These are phyloP conservation scores for Nansenia antarctica DNA, from an alignment of 2,113 vertebrate species.

Conservation along the genomic window DNA sequence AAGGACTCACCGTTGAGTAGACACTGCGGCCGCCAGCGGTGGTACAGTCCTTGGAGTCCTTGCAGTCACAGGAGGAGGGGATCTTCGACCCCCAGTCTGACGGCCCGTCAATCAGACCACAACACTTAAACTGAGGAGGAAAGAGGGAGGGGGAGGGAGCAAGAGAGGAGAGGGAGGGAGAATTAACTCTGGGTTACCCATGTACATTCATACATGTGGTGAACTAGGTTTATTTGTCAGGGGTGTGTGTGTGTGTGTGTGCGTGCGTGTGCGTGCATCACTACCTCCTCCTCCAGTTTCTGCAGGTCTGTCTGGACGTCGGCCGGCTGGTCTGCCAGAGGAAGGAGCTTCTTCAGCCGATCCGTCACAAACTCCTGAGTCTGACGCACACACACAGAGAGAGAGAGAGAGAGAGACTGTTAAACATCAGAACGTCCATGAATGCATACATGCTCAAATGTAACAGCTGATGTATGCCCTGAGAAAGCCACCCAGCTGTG, in stretches of 20 bases:
- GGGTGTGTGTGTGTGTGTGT: too few relatives aligned
- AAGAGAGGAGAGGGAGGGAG: too few relatives aligned
- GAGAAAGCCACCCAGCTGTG: too few relatives aligned
- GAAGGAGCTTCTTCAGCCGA: not conserved
- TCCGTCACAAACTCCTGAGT: slow-evolving; percentile 45
- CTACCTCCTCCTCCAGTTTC: slow-evolving; percentile 56
- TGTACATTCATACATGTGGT: too few relatives aligned
- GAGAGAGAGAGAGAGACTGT: too few relatives aligned
- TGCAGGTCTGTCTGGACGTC: slow-evolving; percentile 35
- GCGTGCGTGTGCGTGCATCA: not conserved
- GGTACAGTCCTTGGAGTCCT: slow-evolving; percentile 9
- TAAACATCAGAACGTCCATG: too few relatives aligned
- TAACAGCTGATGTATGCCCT: too few relatives aligned
- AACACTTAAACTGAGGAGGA: slow-evolving; percentile 58
- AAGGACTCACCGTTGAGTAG: slow-evolving; percentile 49
- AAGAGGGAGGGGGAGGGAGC: too few relatives aligned
- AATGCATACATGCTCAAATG: too few relatives aligned
- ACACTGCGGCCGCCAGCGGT: accelerated
- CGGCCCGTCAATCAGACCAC: slow-evolving; percentile 46
- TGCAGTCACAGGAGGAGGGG: slow-evolving; percentile 61
- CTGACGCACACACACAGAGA: too few relatives aligned
- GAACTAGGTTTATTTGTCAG: too few relatives aligned
- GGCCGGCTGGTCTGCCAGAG: not conserved
- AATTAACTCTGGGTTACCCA: too few relatives aligned
- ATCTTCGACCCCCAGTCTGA: slow-evolving; percentile 8